Percentiles rank a stretch among this genome's conserved stretches.
Conservation (phyloP, 2,888 invertebrate genomes). For the Heteropelma amictum region DNA sequence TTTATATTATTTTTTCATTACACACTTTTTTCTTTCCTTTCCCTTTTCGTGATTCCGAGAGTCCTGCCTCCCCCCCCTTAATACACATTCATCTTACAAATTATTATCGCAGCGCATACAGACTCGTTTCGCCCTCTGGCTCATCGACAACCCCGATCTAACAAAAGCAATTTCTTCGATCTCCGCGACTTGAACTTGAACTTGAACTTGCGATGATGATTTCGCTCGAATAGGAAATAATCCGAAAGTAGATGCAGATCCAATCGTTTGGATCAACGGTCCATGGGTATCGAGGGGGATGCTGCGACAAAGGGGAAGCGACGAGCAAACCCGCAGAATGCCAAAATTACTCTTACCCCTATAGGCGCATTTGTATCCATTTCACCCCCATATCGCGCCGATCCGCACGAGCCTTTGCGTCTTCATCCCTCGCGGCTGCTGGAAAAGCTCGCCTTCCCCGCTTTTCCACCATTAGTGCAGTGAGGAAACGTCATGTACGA, state of each 20-base stretch:
- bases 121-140: conserved; percentile 31
- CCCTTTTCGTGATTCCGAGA: not conserved
- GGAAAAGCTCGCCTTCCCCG: conserved; percentile 29
- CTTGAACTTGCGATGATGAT: not conserved
- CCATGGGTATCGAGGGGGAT: not conserved
- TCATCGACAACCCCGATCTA: conserved; percentile 34
- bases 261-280: too few species aligned
- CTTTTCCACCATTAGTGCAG: conserved; percentile 8
- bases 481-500: conserved; percentile 13
- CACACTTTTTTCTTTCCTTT: conserved; percentile 31
- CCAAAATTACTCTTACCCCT: conserved; percentile 72
- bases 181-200: too few species aligned
- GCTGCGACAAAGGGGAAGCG: conserved; percentile 44
- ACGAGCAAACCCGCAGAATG: conserved; percentile 77
- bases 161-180: conserved; percentile 42
- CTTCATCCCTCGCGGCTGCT: conserved; percentile 35
- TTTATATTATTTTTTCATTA: conserved; percentile 58
- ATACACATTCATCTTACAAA: conserved; percentile 23
- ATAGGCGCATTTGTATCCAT: conserved; percentile 45
- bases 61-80: not conserved
- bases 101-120: conserved; percentile 30
- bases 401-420: conserved; percentile 41
- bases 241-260: too few species aligned
- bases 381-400: conserved; percentile 56
- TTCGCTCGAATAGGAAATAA: too few species aligned